A percentile compares a stretch with the other conserved stretches of the same genome.
These are phyloP conservation scores for Cyrtorhinus lividipennis DNA, from an alignment of 1,140 invertebrate genomes.

Conservation along the genomic window DNA sequence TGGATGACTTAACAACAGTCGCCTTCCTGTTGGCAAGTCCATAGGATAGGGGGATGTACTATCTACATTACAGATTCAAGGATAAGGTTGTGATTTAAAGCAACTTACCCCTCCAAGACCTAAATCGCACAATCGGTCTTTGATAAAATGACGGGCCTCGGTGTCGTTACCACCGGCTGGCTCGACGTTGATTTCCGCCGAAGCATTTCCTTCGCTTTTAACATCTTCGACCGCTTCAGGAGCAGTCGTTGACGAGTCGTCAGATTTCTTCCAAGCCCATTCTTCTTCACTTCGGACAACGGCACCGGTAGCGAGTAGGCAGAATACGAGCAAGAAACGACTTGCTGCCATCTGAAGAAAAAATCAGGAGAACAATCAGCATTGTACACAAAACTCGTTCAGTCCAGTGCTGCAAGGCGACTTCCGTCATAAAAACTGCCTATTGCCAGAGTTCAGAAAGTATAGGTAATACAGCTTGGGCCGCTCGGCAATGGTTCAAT, in stretches of 20 bases:
- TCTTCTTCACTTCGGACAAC: neutral
- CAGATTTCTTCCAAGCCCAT: constrained; percentile 11
- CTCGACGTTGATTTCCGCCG: neutral
- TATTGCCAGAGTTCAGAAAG: too few species aligned
- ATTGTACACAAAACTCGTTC: too few species aligned
- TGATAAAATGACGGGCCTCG: constrained; percentile 62
- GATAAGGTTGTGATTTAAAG: neutral
- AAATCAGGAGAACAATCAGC: too few species aligned
- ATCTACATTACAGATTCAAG: neutral
- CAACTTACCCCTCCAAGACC: constrained; percentile 60
- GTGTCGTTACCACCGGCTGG: constrained; percentile 48
- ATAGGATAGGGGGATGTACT: neutral
- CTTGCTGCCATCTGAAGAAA: neutral
- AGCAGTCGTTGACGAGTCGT: neutral
- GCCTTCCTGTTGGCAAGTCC: too few species aligned
- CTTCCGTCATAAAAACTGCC: too few species aligned
- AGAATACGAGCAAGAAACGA: neutral
- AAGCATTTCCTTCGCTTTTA: constrained; percentile 47
- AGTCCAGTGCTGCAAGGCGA: too few species aligned
- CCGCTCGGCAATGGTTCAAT: too few species aligned
- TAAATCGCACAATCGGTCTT: constrained; percentile 59
- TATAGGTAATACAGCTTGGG: too few species aligned
- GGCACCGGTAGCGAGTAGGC: neutral
- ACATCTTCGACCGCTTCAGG: neutral
- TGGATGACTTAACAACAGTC: too few species aligned